Evolutionary conservation across 2,888 invertebrate genomes (phyloP), one percentile per base, ranked within the genome.

Genomic region (Metellina segmentata): DNA sequence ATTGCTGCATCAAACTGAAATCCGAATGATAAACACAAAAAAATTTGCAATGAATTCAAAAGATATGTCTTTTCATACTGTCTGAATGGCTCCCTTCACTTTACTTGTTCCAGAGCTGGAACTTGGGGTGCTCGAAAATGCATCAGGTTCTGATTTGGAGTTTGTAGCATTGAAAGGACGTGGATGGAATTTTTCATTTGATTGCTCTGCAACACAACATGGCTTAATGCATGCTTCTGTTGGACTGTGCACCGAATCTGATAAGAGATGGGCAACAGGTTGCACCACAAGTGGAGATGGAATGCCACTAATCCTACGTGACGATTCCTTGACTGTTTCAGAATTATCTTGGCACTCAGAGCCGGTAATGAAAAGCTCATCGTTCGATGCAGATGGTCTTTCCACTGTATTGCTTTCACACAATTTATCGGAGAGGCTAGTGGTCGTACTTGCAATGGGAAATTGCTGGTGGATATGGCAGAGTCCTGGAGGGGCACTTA

Each of bases 71-170:
- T 16, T 79, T 90, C 82, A 93, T 20, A 93, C 89, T 71, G 93
- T 93, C 71, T 93, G 93, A 16, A 93, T 93, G n/a, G 93, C 93
- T 74, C 93, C 93, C 79, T 93, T 93, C 7, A 86, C 49, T 91
- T 93, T 93, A 61, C 71, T 79, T 1, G 53, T 69, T 16, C 34
- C n/a, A 51, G 53, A 48, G 51, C 69, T 74, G 53, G 87, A 77
- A 49, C 20, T 69, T 8, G 49, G 49, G 51, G 71, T 48, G n/a
- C 34, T 78, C 19, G 20, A 16, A 34, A 11, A 13, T 34, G 51
- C 34, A n/a, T 51, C 78, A 9, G 20, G 19, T 16, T 75, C 75
- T 9, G 70, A 51, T 11, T n/a, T 49, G 2, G 83, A 49, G 19
- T 61, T 85, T 11, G 19, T 9, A 13, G 75, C 34, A 79, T 6